Evolutionary conservation across 2,888 invertebrate species (phyloP), one percentile per base, ranked within the genome.

Genomic region (Toxonevra muliebris): DNA sequence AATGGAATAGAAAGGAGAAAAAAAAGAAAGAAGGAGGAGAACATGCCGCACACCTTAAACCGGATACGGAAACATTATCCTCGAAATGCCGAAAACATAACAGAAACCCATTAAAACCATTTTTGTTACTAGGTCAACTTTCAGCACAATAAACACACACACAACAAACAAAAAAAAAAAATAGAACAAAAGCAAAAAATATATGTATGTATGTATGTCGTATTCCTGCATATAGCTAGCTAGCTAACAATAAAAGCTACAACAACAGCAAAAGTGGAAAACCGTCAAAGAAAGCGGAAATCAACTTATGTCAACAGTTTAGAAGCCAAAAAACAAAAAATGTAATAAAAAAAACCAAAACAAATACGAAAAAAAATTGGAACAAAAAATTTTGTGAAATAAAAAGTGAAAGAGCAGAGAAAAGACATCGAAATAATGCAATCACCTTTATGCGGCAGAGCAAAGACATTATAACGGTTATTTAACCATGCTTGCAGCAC

Each of bases 231-330:
- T 41, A 12, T 30, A 64, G 61, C 54, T 42, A 55, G 64, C 43
- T 61, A 68, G 58, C 45, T 60, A 67, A 62, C 30, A 30, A 30
- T 30, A 30, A 30, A 30, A 30, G 30, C 30, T 30, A 53, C 19
- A 15, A 15, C 50, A 48, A 48, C 15, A 15, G 45, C 12, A 17
- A 30, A 52, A 30, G 11, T n/a, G n/a, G 20, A 48, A 48, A 30
- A 17, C 13, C 57, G 61, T 66, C 42, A 58, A 59, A 60, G 42
- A 30, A 58, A 68, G 64, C 58, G 73, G 69, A 71, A 72, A 75
- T 73, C 76, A 76, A 77, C 71, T 78, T 77, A 74, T 76, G 79
- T 77, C 79, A 78, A 79, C 79, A 80, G 76, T 76, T 80, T 78
- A 75, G 78, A 78, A 76, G 74, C 73, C 74, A 76, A 53, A 53